Conservation (phyloP, 2,888 invertebrate species). For the Synergus gifuensis region DNA sequence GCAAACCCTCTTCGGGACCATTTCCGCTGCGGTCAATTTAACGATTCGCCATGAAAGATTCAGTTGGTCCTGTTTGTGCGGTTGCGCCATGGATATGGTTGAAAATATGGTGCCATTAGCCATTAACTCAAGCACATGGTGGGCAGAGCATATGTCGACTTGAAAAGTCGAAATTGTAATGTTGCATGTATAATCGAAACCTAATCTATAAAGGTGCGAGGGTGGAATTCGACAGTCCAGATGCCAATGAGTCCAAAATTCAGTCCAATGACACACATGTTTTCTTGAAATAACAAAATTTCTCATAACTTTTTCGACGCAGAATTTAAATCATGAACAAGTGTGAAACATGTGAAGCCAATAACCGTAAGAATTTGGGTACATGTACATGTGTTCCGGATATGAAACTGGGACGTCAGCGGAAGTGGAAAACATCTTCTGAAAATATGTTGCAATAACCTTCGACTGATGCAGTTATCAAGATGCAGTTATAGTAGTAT, state of each 20-base stretch:
- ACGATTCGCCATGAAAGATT: slow-evolving; percentile 35
- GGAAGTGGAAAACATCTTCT: neutral
- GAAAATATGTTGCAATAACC: slow-evolving; percentile 1
- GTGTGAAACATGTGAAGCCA: slow-evolving; percentile 5
- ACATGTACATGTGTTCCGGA: slow-evolving; percentile 3
- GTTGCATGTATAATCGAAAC: neutral
- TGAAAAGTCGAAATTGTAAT: slow-evolving; percentile 1
- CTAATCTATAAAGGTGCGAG: slow-evolving; percentile 25
- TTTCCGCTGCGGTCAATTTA: slow-evolving; percentile 40
- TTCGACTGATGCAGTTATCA: neutral
- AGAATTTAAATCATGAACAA: slow-evolving; percentile 1
- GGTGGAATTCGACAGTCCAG: neutral
- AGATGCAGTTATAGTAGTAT: no score
- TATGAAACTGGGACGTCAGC: slow-evolving; percentile 3
- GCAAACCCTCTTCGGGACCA: slow-evolving; percentile 32
- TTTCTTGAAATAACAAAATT: neutral
- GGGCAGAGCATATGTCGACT: slow-evolving; percentile 22
- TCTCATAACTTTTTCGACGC: neutral
- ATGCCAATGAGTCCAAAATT: neutral
- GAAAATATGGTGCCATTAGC: slow-evolving; percentile 23
- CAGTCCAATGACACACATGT: neutral
- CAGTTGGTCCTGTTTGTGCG: slow-evolving; percentile 17
- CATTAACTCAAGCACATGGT: slow-evolving; percentile 22
- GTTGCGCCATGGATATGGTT: slow-evolving; percentile 22
- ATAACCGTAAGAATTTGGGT: neutral